Conservation (phyloP, 2,888 invertebrate genomes). For the Dynastes grantii region DNA sequence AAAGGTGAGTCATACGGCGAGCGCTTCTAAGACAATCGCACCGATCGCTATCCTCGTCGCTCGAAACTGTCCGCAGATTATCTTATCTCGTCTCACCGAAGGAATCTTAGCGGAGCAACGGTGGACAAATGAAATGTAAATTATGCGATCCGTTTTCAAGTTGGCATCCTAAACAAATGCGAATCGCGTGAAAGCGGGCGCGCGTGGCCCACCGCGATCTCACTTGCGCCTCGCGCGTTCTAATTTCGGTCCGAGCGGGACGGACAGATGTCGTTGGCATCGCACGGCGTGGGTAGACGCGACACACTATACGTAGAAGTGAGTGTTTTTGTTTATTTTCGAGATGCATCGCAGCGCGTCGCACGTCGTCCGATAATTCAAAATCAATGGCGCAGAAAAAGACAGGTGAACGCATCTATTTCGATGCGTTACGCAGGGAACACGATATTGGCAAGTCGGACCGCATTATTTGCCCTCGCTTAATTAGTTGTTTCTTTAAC, state of each 20-base stretch:
- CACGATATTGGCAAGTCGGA: constrained; percentile 7
- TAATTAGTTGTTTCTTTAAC: constrained; percentile 50
- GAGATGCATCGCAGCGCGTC: constrained; percentile 16
- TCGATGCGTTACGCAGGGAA: constrained; percentile 5
- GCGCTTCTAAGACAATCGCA: neutral
- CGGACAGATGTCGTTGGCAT: neutral
- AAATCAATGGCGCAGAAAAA: constrained; percentile 48
- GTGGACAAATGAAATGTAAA: constrained; percentile 20
- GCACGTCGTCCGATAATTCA: constrained; percentile 38
- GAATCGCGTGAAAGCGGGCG: constrained; percentile 50
- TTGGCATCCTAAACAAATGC: constrained; percentile 57
- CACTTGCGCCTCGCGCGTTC: constrained; percentile 33
- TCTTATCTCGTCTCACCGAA: neutral
- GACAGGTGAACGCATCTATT: constrained; percentile 43
- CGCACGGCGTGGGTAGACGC: constrained; percentile 18
- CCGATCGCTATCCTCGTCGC: neutral
- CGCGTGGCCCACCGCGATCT: constrained; percentile 51
- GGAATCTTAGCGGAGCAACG: neutral
- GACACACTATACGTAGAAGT: neutral
- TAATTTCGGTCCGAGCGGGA: constrained; percentile 15
- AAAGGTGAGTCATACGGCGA: constrained; percentile 1
- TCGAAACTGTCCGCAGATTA: neutral
- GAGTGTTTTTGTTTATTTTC: constrained; percentile 26
- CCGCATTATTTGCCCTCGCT: constrained; percentile 25
- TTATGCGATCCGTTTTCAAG: constrained; percentile 53